Conservation (phyloP, 2,797 vertebrate species). For the Manis pentadactyla region DNA sequence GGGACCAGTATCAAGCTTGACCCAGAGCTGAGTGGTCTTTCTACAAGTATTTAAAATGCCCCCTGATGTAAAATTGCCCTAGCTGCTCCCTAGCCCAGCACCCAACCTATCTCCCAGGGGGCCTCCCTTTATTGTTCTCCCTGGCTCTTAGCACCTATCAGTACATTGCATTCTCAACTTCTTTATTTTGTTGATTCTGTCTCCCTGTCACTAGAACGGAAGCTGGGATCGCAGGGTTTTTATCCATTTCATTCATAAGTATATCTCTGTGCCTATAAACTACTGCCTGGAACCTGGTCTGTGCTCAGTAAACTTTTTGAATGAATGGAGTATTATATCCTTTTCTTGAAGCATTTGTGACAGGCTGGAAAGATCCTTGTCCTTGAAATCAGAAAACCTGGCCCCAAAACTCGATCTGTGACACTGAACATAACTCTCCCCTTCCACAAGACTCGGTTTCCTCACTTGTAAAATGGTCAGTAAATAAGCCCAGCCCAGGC, state of each 20-base stretch:
- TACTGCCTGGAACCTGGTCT: background rate
- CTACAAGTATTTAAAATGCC: background rate
- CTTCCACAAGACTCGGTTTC: background rate
- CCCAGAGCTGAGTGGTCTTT: background rate
- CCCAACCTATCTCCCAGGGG: rapidly evolving
- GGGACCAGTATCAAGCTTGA: background rate
- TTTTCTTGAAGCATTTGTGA: background rate
- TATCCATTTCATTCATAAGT: background rate
- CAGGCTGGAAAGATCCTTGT: background rate
- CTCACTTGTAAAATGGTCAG: background rate
- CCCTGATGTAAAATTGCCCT: rapidly evolving
- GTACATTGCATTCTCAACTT: background rate
- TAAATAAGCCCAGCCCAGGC: background rate
- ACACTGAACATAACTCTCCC: background rate
- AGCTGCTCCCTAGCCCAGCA: background rate
- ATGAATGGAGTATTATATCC: background rate
- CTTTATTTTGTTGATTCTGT: background rate
- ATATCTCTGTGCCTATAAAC: background rate
- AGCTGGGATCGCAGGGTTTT: background rate
- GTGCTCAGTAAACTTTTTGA: background rate
- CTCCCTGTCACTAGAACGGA: background rate
- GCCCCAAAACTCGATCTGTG: background rate
- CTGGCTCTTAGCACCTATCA: rapidly evolving
- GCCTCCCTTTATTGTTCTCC: background rate
- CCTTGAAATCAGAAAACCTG: background rate